Evolutionary conservation across 2,113 vertebrate genomes (phyloP).

Genomic region (Astur gentilis): DNA sequence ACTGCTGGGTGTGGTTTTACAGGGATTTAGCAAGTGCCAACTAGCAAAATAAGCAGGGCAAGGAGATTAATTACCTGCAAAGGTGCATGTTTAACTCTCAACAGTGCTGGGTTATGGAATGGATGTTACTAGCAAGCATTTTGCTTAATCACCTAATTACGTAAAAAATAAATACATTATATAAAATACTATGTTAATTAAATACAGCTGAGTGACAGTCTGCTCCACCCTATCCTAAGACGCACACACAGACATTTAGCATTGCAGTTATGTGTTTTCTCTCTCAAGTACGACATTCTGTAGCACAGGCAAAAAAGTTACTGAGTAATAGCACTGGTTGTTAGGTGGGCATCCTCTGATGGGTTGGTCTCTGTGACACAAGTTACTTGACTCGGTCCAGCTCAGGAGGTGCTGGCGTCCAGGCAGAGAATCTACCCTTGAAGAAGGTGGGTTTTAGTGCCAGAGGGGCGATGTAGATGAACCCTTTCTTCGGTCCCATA

Average conservation of each 20-base stretch:
- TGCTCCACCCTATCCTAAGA: constrained; percentile 34
- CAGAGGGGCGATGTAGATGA: background rate
- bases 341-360: rapidly evolving
- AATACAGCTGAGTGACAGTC: constrained; percentile 52
- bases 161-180: constrained; percentile 65
- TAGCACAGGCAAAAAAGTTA: background rate
- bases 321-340: background rate
- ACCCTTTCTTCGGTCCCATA: background rate
- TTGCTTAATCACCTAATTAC: constrained; percentile 60
- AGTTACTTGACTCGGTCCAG: background rate
- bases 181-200: constrained; percentile 65
- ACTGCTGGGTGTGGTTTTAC: constrained; percentile 76
- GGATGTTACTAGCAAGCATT: constrained; percentile 55
- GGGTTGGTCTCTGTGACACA: background rate
- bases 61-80: constrained; percentile 77
- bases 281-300: background rate
- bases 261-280: background rate
- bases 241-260: background rate
- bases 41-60: constrained; percentile 76
- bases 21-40: constrained; percentile 76
- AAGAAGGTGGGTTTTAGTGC: background rate
- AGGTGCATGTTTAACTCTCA: constrained; percentile 66
- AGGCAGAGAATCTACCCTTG: background rate
- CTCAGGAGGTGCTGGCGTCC: background rate
- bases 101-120: constrained; percentile 20